Conservation (phyloP, 2,888 invertebrate genomes). For the Listrodromus nycthemerus region DNA sequence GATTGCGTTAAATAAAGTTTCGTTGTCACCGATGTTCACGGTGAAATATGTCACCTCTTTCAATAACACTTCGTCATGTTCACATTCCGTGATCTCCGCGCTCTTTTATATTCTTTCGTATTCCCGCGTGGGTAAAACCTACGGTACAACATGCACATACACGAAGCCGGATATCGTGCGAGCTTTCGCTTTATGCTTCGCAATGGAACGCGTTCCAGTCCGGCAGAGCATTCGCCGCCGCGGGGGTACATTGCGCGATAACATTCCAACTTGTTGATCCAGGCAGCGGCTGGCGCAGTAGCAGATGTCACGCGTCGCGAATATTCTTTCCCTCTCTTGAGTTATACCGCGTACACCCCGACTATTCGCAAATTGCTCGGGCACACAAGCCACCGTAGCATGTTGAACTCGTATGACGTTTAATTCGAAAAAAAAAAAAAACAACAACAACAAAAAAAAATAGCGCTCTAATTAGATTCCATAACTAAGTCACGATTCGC, state of each 20-base stretch:
- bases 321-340: constrained; percentile 59
- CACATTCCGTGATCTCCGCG: constrained; percentile 24
- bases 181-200: constrained; percentile 64
- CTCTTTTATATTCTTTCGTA: constrained; percentile 30
- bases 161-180: constrained; percentile 37
- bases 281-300: constrained; percentile 27
- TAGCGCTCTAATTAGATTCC: constrained; percentile 47
- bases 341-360: constrained; percentile 40
- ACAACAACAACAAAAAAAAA: too few species aligned
- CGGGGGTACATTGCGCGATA: constrained; percentile 63
- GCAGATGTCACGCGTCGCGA: constrained; percentile 60
- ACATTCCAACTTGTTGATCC: constrained; percentile 72
- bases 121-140: constrained; percentile 23
- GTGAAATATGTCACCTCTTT: constrained; percentile 40
- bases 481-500: constrained; percentile 52
- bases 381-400: constrained; percentile 22
- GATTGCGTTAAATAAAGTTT: neutral
- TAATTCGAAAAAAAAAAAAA: constrained; percentile 29
- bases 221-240: constrained; percentile 58
- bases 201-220: constrained; percentile 65
- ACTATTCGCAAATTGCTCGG: constrained; percentile 59
- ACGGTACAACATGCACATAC: constrained; percentile 12
- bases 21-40: neutral
- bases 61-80: constrained; percentile 49
- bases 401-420: constrained; percentile 10